Conservation (phyloP, 2,888 invertebrate species). For the Agriopis leucophaearia region DNA sequence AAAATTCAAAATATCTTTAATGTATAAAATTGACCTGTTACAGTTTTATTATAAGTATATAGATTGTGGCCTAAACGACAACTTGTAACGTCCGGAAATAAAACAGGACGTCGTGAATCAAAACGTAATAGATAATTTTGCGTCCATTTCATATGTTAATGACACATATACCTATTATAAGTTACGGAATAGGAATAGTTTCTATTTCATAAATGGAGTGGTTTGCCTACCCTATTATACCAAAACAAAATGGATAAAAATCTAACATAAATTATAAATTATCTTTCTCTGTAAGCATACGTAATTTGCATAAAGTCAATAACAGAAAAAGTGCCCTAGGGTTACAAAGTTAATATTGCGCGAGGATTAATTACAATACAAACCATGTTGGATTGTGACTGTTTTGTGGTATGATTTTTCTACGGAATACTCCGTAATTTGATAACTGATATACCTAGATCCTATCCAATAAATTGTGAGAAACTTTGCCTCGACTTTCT, state of each 20-base stretch:
- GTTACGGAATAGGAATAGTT: too few relatives aligned
- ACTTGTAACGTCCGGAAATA: too few relatives aligned
- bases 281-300: background rate
- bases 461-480: background rate
- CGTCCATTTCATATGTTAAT: background rate
- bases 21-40: too few relatives aligned
- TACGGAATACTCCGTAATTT: background rate
- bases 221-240: background rate
- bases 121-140: conserved; percentile 3
- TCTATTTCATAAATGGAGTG: too few relatives aligned
- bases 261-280: background rate
- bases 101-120: background rate
- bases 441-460: background rate
- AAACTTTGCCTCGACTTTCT: background rate
- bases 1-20: too few relatives aligned
- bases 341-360: background rate
- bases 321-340: background rate
- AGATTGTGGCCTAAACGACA: background rate
- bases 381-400: background rate
- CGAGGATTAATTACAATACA: background rate
- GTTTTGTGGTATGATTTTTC: background rate
- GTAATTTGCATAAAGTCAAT: background rate
- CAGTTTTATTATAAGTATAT: too few relatives aligned
- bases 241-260: background rate
- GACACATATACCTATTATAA: too few relatives aligned